Evolutionary conservation across 2,113 vertebrate species (phyloP).

Genomic region (Etia nguti): DNA sequence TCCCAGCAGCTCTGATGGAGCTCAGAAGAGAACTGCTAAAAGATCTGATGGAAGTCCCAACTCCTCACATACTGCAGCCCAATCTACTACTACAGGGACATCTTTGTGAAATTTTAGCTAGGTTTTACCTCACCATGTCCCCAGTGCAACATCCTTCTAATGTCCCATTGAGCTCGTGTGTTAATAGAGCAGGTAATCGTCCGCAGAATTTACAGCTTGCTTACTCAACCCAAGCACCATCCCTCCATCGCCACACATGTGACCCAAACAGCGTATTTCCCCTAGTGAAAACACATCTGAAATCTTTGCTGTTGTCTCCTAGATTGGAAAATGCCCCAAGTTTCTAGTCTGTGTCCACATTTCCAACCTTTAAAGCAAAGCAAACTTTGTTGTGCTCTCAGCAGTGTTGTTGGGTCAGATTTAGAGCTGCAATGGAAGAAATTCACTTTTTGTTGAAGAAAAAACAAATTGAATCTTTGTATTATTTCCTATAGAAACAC

Average conservation of each 20-base stretch:
- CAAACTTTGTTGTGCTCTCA: neutral
- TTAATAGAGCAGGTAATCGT: neutral
- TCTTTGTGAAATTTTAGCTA: neutral
- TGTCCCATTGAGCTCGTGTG: neutral
- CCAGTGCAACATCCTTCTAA: neutral
- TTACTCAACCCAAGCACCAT: neutral
- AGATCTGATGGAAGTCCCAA: neutral
- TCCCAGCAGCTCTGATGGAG: neutral
- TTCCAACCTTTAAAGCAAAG: neutral
- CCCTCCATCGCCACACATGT: neutral
- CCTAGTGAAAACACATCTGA: neutral
- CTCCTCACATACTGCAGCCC: neutral
- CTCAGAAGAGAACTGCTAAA: neutral
- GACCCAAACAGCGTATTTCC: neutral
- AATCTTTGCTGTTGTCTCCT: neutral
- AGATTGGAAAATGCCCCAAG: neutral
- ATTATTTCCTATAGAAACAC: neutral
- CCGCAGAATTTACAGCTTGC: neutral
- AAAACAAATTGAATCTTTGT: neutral
- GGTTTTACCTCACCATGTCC: neutral
- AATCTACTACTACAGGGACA: neutral
- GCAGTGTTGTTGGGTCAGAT: neutral
- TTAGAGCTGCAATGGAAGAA: neutral
- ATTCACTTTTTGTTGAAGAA: neutral
- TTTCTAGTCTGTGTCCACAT: neutral